Percentiles rank a stretch among this genome's conserved stretches.
Conservation (phyloP, 92 coral and sea anemone genomes). For the Metridium senile region DNA sequence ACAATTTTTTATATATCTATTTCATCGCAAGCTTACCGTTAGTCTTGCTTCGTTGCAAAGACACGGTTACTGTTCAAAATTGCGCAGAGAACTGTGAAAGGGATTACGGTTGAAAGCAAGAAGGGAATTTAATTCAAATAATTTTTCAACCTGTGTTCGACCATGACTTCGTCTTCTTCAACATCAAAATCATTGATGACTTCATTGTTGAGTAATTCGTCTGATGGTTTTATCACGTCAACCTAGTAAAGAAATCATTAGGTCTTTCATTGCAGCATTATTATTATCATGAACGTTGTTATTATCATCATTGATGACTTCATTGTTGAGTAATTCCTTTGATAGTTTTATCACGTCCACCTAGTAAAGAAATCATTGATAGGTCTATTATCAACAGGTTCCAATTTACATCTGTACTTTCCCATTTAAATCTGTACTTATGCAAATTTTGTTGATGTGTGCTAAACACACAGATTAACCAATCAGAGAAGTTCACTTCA, state of each 20-base stretch:
- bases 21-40: no score
- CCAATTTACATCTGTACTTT: no score
- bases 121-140: neutral
- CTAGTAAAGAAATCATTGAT: conserved; percentile 23
- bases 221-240: conserved; percentile 85
- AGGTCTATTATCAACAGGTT: no score
- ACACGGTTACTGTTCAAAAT: no score
- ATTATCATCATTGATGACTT: neutral
- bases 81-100: no score
- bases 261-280: neutral
- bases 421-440: no score
- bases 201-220: conserved; percentile 74
- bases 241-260: conserved; percentile 40
- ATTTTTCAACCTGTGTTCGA: conserved; percentile 80
- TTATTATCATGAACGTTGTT: neutral
- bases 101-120: no score
- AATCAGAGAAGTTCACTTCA: no score
- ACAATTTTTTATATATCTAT: no score
- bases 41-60: no score
- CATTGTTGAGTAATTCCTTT: conserved; percentile 66
- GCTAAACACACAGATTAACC: no score
- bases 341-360: conserved; percentile 89
- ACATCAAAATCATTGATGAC: conserved; percentile 97
- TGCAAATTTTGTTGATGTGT: no score
- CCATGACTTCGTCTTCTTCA: conserved; percentile 92